Evolutionary conservation across 2,113 vertebrate genomes (phyloP).

Genomic region (Alces alces): DNA sequence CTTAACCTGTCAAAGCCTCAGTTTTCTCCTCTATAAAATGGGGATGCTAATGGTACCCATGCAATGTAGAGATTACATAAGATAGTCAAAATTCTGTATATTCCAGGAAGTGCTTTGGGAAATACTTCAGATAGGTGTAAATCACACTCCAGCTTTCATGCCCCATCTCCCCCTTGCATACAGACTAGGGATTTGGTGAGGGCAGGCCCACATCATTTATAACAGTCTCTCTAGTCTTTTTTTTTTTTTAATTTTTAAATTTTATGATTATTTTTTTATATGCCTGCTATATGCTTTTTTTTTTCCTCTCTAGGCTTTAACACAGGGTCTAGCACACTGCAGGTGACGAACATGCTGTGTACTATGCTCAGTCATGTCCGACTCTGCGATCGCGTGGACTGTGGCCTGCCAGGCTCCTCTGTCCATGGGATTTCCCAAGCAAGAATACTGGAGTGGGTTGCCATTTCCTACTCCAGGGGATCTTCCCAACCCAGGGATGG

Average conservation of each 20-base stretch:
- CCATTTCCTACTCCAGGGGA: not conserved
- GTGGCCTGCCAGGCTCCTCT: not conserved
- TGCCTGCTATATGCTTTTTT: too few species aligned
- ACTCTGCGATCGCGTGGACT: not conserved
- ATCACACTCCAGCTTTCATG: not conserved
- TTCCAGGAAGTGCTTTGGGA: not conserved
- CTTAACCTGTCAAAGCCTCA: not conserved
- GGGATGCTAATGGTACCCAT: not conserved
- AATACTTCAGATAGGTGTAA: not conserved
- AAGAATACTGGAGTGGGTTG: not conserved
- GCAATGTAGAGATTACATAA: not conserved
- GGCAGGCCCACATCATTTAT: rapidly evolving
- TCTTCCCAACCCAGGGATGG: not conserved
- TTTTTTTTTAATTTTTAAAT: too few species aligned
- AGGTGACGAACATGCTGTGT: not conserved
- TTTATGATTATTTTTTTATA: too few species aligned
- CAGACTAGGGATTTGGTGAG: not conserved
- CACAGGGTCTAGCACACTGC: not conserved
- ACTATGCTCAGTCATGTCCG: not conserved
- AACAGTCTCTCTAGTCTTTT: not conserved
- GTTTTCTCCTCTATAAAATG: not conserved
- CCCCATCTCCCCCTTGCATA: not conserved
- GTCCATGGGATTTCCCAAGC: not conserved
- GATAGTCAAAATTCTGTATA: not conserved
- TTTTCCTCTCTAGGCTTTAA: not conserved